phyloP scores from a whole-genome alignment of 1,140 invertebrate genomes.

The Colletes gigas region DNA sequence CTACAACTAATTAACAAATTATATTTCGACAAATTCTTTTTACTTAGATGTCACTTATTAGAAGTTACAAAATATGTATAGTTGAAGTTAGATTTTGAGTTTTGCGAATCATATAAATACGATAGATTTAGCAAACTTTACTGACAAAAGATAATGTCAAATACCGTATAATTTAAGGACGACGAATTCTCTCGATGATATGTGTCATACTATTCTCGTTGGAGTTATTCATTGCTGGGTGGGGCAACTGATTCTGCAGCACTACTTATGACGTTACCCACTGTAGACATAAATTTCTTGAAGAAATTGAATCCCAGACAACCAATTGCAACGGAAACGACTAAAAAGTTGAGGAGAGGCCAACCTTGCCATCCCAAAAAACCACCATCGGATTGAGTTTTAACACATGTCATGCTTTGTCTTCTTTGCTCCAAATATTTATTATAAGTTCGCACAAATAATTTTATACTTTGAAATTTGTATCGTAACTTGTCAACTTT shows the following conservation, averaged over 20 bases:
- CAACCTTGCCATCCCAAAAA: conserved; percentile 62
- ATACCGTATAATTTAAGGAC: not conserved
- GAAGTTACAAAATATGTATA: too few species aligned
- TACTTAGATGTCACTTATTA: too few species aligned
- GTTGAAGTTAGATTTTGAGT: too few species aligned
- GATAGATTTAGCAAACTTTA: not conserved
- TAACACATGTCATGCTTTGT: conserved; percentile 36
- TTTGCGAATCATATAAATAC: not conserved
- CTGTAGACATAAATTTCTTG: conserved; percentile 16
- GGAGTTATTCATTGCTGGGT: too few species aligned
- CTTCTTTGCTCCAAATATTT: too few species aligned
- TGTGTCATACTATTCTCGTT: conserved; percentile 1
- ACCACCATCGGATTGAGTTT: conserved; percentile 8
- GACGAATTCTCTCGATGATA: not conserved
- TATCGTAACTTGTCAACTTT: not conserved
- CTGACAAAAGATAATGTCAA: too few species aligned
- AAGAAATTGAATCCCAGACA: conserved; percentile 51
- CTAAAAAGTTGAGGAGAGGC: conserved; percentile 62
- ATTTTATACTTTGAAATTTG: conserved; percentile 8
- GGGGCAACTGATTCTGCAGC: too few species aligned
- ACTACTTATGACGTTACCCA: too few species aligned
- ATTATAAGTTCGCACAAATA: not conserved
- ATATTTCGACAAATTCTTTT: not conserved
- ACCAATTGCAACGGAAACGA: conserved; percentile 48
- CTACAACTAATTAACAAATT: not conserved